Percentiles rank a stretch among this genome's conserved stretches.
phyloP scores from a whole-genome alignment of 2,888 invertebrate genomes.

The Aplocera efformata region DNA sequence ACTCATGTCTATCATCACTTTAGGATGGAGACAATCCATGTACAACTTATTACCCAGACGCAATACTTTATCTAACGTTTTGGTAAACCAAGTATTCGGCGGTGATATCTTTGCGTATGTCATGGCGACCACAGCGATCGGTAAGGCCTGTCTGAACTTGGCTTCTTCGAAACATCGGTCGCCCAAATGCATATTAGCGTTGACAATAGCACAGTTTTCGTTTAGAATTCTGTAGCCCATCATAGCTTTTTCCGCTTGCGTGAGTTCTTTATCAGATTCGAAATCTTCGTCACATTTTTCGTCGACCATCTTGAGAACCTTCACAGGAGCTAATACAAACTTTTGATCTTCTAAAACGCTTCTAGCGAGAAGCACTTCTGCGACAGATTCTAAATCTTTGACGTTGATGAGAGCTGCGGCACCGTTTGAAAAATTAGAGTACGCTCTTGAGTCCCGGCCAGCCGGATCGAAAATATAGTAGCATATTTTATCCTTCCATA shows the following conservation, averaged over 20 bases:
- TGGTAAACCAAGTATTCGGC: slow-evolving; percentile 80
- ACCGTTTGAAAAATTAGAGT: slow-evolving; percentile 70
- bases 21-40: slow-evolving; percentile 72
- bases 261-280: slow-evolving; percentile 70
- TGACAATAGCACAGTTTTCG: slow-evolving; percentile 78
- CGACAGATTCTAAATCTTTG: slow-evolving; percentile 69
- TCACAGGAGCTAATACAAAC: slow-evolving; percentile 69
- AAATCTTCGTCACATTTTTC: slow-evolving; percentile 67
- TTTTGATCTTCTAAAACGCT: slow-evolving; percentile 72
- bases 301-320: slow-evolving; percentile 67
- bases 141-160: slow-evolving; percentile 80
- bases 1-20: slow-evolving; percentile 66
- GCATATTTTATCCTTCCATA: slow-evolving; percentile 81
- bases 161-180: slow-evolving; percentile 81
- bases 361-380: slow-evolving; percentile 73
- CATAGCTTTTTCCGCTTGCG: slow-evolving; percentile 70
- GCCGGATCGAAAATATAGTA: slow-evolving; percentile 84
- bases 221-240: slow-evolving; percentile 78
- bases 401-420: slow-evolving; percentile 80
- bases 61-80: slow-evolving; percentile 80
- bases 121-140: slow-evolving; percentile 80
- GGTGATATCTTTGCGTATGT: slow-evolving; percentile 84
- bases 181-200: slow-evolving; percentile 79
- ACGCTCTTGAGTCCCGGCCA: slow-evolving; percentile 75
- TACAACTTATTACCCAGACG: slow-evolving; percentile 81